These are phyloP conservation scores for Euwallacea fornicatus DNA, from an alignment of 1,140 invertebrate species.

Conservation along the genomic window DNA sequence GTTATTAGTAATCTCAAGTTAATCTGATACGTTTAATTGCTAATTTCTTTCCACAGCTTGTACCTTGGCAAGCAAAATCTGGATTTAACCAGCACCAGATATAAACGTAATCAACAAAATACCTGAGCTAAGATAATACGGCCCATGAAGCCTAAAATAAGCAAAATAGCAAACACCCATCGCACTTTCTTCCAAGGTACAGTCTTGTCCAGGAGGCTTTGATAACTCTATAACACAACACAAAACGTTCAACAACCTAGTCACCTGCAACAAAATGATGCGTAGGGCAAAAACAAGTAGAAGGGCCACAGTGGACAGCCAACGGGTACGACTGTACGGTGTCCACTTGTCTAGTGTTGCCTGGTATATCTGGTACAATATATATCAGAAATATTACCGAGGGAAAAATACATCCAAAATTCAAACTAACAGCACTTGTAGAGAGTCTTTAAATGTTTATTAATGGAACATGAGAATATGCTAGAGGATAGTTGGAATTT, in stretches of 20 bases:
- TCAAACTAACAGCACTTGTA: too few species aligned
- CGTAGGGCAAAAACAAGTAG: slow-evolving; percentile 61
- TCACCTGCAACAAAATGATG: slow-evolving; percentile 64
- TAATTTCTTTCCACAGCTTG: background rate
- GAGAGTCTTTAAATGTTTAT: too few species aligned
- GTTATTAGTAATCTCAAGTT: too few species aligned
- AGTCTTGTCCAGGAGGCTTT: slow-evolving; percentile 53
- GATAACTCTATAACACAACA: slow-evolving; percentile 54
- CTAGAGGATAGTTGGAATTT: too few species aligned
- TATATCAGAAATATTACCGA: too few species aligned
- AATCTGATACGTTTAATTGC: background rate
- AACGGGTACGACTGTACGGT: slow-evolving; percentile 62
- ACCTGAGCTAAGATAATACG: slow-evolving; percentile 52
- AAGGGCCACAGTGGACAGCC: slow-evolving; percentile 59
- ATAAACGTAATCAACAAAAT: slow-evolving; percentile 26
- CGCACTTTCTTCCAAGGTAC: slow-evolving; percentile 51
- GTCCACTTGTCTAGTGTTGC: slow-evolving; percentile 64
- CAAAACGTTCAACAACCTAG: slow-evolving; percentile 44
- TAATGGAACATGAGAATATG: too few species aligned
- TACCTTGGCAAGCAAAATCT: background rate
- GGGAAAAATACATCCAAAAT: too few species aligned
- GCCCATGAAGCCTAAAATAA: slow-evolving; percentile 48
- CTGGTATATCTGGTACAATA: slow-evolving; percentile 47
- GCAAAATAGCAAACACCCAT: slow-evolving; percentile 49
- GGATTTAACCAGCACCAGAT: background rate